These are phyloP conservation scores for Leucophenga maculata DNA, from an alignment of 2,888 invertebrate species.

Conservation along the genomic window DNA sequence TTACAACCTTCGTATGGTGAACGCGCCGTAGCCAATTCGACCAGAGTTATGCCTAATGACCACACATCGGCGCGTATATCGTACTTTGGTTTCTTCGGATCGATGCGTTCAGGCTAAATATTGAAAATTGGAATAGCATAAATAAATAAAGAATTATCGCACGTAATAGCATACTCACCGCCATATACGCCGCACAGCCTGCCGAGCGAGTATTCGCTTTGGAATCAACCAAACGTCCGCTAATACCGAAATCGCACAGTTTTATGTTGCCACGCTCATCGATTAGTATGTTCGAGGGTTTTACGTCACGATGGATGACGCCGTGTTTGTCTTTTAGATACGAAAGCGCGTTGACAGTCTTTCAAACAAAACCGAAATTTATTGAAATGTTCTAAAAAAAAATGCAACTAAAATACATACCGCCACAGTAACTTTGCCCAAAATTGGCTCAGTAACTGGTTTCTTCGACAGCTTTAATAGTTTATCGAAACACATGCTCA, in stretches of 20 bases:
- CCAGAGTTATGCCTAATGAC: constrained; percentile 96
- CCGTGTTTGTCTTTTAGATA: constrained; percentile 98
- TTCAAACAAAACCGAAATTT: constrained; percentile 47
- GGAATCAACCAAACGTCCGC: constrained; percentile 97
- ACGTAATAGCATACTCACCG: constrained; percentile 77
- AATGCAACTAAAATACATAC: constrained; percentile 75
- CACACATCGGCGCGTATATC: constrained; percentile 99
- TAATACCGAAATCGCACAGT: constrained; percentile 99
- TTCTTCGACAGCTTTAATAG: constrained; percentile 87
- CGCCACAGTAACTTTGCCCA: constrained; percentile 97
- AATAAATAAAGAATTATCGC: constrained; percentile 12
- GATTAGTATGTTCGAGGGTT: constrained; percentile 97
- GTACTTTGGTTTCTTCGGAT: constrained; percentile 94
- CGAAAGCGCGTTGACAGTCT: constrained; percentile 96
- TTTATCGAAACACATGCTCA: constrained; percentile 99
- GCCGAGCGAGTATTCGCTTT: constrained; percentile 97
- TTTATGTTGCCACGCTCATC: constrained; percentile 97
- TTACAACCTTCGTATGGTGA: constrained; percentile 96
- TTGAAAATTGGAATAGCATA: not conserved
- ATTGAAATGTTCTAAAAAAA: constrained; percentile 7
- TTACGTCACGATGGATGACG: constrained; percentile 98
- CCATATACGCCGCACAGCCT: constrained; percentile 99
- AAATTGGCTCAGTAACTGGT: constrained; percentile 95
- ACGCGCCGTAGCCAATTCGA: constrained; percentile 96
- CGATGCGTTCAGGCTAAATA: constrained; percentile 95